Percentiles rank a stretch among this genome's conserved stretches.
phyloP scores from a whole-genome alignment of 2,113 vertebrate species.

The Noturus placidus region DNA sequence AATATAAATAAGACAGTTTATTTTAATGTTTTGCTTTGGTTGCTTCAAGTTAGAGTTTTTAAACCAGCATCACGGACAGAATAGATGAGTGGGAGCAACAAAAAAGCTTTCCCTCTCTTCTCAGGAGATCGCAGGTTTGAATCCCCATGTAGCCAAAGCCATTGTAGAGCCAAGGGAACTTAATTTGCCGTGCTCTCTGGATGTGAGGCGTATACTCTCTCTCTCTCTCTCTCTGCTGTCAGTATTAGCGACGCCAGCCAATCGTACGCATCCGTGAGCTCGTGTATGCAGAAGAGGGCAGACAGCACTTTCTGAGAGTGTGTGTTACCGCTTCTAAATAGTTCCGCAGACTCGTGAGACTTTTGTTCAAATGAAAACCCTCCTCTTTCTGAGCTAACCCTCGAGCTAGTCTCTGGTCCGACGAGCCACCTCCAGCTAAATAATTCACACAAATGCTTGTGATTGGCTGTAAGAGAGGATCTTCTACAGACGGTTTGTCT shows the following conservation, averaged over 20 bases:
- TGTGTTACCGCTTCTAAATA: neutral
- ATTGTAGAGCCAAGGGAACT: neutral
- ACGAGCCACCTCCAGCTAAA: neutral
- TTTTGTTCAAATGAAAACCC: neutral
- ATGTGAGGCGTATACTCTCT: too few relatives aligned
- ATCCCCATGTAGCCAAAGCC: neutral
- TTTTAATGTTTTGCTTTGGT: neutral
- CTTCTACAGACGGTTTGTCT: neutral
- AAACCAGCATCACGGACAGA: neutral
- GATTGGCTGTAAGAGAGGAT: neutral
- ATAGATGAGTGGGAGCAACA: neutral
- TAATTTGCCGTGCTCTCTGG: neutral
- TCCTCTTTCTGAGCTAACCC: neutral
- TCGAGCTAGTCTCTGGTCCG: neutral
- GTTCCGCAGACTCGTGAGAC: neutral
- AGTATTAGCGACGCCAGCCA: neutral
- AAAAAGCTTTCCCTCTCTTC: neutral
- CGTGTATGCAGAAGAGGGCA: neutral
- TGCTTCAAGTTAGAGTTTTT: neutral
- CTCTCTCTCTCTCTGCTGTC: neutral
- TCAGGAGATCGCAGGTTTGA: neutral
- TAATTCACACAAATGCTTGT: neutral
- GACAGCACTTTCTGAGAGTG: neutral
- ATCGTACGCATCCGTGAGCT: neutral
- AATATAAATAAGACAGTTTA: neutral